These are phyloP conservation scores for Tinea pellionella DNA, from an alignment of 2,888 invertebrate species.

Conservation along the genomic window DNA sequence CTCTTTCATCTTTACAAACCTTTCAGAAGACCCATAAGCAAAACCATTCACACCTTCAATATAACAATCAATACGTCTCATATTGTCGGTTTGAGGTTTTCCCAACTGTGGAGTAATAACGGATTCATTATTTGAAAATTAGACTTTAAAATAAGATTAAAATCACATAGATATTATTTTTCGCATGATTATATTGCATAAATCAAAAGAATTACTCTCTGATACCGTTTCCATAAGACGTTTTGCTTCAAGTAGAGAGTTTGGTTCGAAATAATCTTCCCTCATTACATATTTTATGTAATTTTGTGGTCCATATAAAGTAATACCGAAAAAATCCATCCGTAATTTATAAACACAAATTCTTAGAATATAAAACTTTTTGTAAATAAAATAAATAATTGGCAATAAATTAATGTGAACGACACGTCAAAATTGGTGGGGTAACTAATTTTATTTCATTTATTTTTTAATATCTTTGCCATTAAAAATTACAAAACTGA, in stretches of 20 bases:
- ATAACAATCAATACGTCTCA: slow-evolving; percentile 58
- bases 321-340: slow-evolving; percentile 69
- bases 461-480: too few relatives aligned
- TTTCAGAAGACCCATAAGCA: slow-evolving; percentile 58
- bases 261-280: slow-evolving; percentile 56
- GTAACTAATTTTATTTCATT: too few relatives aligned
- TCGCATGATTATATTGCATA: too few relatives aligned
- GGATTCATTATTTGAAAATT: not conserved
- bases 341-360: not conserved
- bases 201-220: not conserved
- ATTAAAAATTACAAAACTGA: too few relatives aligned
- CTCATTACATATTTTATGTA: slow-evolving; percentile 56
- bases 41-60: slow-evolving; percentile 66
- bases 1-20: slow-evolving; percentile 57
- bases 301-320: slow-evolving; percentile 57
- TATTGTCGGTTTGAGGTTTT: slow-evolving; percentile 39
- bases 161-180: too few relatives aligned
- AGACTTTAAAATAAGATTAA: too few relatives aligned
- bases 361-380: not conserved
- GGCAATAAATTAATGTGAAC: too few relatives aligned
- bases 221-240: slow-evolving; percentile 38
- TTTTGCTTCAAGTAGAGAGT: slow-evolving; percentile 37
- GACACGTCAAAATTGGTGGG: too few relatives aligned
- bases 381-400: too few relatives aligned
- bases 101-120: slow-evolving; percentile 18